phyloP scores from a whole-genome alignment of 2,888 invertebrate species.

The Schizaphis graminum region DNA sequence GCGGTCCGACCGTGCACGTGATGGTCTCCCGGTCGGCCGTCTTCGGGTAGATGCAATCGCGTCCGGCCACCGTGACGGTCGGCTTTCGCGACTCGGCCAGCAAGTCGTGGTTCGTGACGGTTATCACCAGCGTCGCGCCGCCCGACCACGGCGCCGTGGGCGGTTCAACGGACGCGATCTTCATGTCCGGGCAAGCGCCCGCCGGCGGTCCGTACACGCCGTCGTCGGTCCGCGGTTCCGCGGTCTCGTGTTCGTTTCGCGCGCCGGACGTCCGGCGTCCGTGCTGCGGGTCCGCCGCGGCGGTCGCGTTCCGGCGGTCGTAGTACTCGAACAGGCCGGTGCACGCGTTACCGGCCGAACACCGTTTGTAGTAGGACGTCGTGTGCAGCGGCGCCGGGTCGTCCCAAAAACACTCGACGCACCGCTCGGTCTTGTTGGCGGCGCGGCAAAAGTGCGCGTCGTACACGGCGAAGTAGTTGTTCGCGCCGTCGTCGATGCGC shows the following conservation, averaged over 20 bases:
- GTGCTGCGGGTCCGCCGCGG: no score
- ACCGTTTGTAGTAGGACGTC: neutral
- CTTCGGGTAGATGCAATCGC: neutral
- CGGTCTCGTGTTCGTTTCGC: no score
- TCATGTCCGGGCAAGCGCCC: neutral
- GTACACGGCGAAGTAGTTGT: neutral
- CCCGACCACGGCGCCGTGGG: neutral
- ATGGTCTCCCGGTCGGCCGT: neutral
- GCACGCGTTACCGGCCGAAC: neutral
- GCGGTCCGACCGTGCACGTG: neutral
- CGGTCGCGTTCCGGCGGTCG: neutral
- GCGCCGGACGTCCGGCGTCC: neutral
- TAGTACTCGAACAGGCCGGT: neutral
- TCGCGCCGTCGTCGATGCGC: neutral
- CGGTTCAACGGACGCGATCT: neutral
- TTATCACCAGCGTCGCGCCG: neutral
- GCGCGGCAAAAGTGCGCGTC: neutral
- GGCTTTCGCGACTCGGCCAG: neutral
- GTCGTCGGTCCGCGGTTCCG: no score
- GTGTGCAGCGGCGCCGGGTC: neutral
- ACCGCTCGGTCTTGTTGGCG: neutral
- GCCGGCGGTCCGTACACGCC: neutral
- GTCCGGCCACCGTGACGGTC: slow-evolving; percentile 12
- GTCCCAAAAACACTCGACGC: slow-evolving; percentile 9
- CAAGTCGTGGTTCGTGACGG: neutral